Evolutionary conservation across 2,113 vertebrate species (phyloP), one percentile per base, ranked within the genome.

Genomic region (Genyomyrus donnyi): DNA sequence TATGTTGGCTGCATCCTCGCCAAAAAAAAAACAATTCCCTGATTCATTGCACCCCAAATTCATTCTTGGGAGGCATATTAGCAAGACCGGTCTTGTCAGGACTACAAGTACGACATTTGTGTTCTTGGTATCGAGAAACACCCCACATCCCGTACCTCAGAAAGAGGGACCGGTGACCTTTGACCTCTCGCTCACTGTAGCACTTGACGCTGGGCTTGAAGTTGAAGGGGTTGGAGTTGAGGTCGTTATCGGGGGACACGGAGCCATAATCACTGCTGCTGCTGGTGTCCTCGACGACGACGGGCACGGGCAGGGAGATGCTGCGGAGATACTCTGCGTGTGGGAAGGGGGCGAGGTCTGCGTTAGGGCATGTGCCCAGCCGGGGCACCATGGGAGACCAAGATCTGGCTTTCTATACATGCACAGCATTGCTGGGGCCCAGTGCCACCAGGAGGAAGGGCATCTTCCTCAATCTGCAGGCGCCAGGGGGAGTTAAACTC

Each of bases 261-360:
- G 98, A 99, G 90, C 98, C 98, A 2, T 99, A 99, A 93, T 99
- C 98, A 0, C 98, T 99, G 95, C 98, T 99, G 95, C 98, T 99
- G 95, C 98, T 99, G 9, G 96, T 96, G 93, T 99, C 98, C 93
- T 99, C 98, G 53, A 99, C 97, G 93, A 99, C 96, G 89, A 99
- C 98, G 0, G 98, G 98, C 3, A 99, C 98, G 0, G 98, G 98
- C 91, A 99, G 94, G 70, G 98, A 99, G 92, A 99, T 98, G 88
- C 98, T 99, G 91, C 98, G 96, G 13, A 99, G 95, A 90, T 99
- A 99, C 88, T 99, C 98, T 98, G 93, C 56, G 70, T 39, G 46
- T 50, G 17, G 80, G 27, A 86, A 9, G 89, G 27, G n/a, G 27
- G 27, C 24, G 15, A 0, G 24, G 13, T 42, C 35, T 2, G 74